Evolutionary conservation across 2,888 invertebrate genomes (phyloP).

Genomic region (Mythimna vitellina): DNA sequence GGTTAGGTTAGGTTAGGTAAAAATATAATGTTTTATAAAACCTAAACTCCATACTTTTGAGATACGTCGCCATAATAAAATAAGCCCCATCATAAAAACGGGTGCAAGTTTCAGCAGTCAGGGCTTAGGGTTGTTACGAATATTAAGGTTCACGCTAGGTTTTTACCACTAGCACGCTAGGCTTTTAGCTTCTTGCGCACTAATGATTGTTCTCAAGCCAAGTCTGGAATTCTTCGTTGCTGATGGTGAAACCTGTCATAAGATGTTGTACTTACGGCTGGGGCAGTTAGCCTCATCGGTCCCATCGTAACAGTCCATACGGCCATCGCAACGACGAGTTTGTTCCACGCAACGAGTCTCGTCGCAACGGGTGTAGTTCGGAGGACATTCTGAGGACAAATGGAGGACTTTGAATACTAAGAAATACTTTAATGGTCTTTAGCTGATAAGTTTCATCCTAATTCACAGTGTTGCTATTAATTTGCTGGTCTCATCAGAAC

Average conservation of each 20-base stretch:
- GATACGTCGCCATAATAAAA: too few relatives aligned
- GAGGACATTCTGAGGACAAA: constrained; percentile 72
- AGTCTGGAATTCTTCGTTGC: neutral
- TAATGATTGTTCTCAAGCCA: neutral
- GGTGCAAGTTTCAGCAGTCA: too few relatives aligned
- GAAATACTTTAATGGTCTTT: neutral
- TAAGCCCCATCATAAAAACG: too few relatives aligned
- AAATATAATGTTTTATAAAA: too few relatives aligned
- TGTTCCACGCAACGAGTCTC: constrained; percentile 91
- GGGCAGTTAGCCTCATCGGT: constrained; percentile 92
- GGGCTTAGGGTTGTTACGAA: too few relatives aligned
- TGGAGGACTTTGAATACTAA: neutral
- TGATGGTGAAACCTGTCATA: constrained; percentile 18
- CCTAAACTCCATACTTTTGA: too few relatives aligned
- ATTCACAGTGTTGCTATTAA: neutral
- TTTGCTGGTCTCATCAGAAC: neutral
- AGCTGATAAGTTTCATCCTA: too few relatives aligned
- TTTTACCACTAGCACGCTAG: too few relatives aligned
- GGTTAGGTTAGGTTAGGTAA: too few relatives aligned
- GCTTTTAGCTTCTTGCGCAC: neutral
- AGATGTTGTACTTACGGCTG: constrained; percentile 67
- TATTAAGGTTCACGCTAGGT: too few relatives aligned
- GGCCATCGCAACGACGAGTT: constrained; percentile 90
- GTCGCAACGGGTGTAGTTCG: constrained; percentile 85
- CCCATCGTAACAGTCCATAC: constrained; percentile 91